Conservation (phyloP, 2,888 invertebrate genomes). For the Coenonympha arcania region DNA sequence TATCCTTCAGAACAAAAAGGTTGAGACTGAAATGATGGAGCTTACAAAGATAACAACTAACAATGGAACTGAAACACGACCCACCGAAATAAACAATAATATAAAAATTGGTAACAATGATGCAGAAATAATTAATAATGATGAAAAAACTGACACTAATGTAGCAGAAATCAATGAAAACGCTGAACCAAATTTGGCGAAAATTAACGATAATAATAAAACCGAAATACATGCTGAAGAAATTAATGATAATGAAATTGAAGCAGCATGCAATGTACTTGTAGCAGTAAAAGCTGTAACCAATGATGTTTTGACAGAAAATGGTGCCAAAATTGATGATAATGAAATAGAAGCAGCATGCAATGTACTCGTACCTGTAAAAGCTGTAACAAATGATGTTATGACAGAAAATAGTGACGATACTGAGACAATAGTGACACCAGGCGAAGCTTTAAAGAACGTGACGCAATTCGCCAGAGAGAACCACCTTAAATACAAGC, state of each 20-base stretch:
- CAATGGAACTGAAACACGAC: not conserved
- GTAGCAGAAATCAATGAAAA: not conserved
- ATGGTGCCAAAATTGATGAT: not conserved
- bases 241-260: too few relatives aligned
- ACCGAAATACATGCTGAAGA: not conserved
- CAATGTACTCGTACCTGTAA: too few relatives aligned
- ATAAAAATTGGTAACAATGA: too few relatives aligned
- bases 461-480: slow-evolving; percentile 29
- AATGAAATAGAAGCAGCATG: too few relatives aligned
- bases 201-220: not conserved
- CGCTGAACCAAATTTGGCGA: not conserved
- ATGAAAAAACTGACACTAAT: too few relatives aligned
- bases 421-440: slow-evolving; percentile 1
- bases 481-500: slow-evolving; percentile 33
- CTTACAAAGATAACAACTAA: not conserved
- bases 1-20: too few relatives aligned
- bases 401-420: not conserved
- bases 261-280: too few relatives aligned
- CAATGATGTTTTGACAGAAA: not conserved
- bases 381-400: not conserved
- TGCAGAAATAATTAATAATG: too few relatives aligned
- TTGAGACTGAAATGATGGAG: not conserved
- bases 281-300: too few relatives aligned
- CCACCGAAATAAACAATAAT: too few relatives aligned
- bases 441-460: slow-evolving; percentile 14